Conservation (phyloP, 1,140 invertebrate species). For the Zaprionus davidi region DNA sequence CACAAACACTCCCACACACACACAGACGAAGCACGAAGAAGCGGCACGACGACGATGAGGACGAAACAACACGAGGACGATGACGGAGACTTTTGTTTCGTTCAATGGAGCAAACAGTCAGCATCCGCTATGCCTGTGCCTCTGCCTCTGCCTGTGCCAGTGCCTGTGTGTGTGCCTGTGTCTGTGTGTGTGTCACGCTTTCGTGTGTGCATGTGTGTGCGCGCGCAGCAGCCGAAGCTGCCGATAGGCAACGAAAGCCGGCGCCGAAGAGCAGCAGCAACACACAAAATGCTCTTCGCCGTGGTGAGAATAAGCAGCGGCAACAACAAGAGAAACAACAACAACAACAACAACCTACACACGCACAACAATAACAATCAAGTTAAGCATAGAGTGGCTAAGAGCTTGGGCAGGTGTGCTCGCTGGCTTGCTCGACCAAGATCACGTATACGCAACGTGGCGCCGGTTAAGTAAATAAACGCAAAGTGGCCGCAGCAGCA, state of each 20-base stretch:
- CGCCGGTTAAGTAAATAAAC: slow-evolving; percentile 41
- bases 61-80: slow-evolving; percentile 16
- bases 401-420: slow-evolving; percentile 5
- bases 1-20: slow-evolving; percentile 21
- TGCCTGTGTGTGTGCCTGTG: slow-evolving; percentile 1
- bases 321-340: background rate
- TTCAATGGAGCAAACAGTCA: slow-evolving; percentile 67
- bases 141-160: background rate
- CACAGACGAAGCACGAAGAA: slow-evolving; percentile 13
- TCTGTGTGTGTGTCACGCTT: slow-evolving; percentile 12
- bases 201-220: slow-evolving; percentile 34
- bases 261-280: slow-evolving; percentile 23
- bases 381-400: background rate
- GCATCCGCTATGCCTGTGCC: slow-evolving; percentile 49
- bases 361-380: slow-evolving; percentile 2
- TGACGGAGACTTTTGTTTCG: slow-evolving; percentile 51
- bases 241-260: slow-evolving; percentile 16
- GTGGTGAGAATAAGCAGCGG: slow-evolving; percentile 38
- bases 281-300: slow-evolving; percentile 27
- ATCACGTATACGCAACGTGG: slow-evolving; percentile 52
- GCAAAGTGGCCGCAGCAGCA: slow-evolving; percentile 6
- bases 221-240: slow-evolving; percentile 46
- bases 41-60: slow-evolving; percentile 14
- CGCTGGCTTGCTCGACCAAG: slow-evolving; percentile 24
- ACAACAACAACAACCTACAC: background rate